Evolutionary conservation across 2,797 vertebrate genomes (phyloP).

Genomic region (Botia almorhae): DNA sequence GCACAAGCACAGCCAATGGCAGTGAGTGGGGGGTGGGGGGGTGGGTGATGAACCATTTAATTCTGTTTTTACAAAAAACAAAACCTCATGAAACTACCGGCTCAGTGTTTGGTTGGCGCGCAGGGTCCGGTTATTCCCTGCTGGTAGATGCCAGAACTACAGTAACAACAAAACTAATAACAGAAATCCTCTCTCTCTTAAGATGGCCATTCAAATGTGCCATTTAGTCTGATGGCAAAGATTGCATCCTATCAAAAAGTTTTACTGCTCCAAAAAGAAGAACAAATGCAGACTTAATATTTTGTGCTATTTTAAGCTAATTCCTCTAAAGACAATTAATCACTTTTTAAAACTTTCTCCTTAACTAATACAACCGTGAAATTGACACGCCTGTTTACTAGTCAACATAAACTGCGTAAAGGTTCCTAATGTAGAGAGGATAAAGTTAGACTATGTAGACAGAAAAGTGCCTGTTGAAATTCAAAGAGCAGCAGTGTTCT

Average conservation of each 20-base stretch:
- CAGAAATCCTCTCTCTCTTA: neutral
- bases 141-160: conserved; percentile 7
- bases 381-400: conserved; percentile 20
- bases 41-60: neutral
- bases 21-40: neutral
- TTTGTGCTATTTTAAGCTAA: neutral
- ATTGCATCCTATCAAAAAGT: neutral
- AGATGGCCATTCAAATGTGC: no score
- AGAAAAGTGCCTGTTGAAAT: conserved; percentile 38
- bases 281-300: neutral
- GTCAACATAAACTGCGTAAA: neutral
- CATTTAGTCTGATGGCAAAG: neutral
- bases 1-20: neutral
- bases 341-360: neutral
- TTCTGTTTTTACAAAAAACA: neutral
- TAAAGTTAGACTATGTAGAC: conserved; percentile 15
- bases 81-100: neutral
- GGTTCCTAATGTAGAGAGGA: conserved; percentile 6
- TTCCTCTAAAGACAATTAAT: neutral
- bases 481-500: conserved; percentile 8
- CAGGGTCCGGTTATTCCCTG: conserved; percentile 15
- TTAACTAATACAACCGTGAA: conserved; percentile 31
- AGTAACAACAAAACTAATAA: neutral
- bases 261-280: neutral
- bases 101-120: neutral